Conservation (phyloP, 2,888 invertebrate genomes). For the Cosmia trapezina region DNA sequence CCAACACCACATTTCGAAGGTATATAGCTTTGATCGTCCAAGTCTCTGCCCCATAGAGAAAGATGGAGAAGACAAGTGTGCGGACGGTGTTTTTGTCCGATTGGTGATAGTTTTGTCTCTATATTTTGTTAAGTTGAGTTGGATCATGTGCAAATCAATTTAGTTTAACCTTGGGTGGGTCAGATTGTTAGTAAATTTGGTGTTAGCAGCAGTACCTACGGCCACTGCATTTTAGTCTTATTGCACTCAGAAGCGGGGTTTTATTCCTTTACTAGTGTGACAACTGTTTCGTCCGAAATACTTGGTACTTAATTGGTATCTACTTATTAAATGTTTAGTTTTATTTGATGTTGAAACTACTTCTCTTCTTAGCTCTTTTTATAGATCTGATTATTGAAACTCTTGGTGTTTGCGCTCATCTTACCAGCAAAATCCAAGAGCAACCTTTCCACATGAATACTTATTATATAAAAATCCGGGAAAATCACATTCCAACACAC, state of each 20-base stretch:
- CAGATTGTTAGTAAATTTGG: not conserved
- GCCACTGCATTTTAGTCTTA: not conserved
- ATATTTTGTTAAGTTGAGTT: too few relatives aligned
- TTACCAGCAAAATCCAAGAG: not conserved
- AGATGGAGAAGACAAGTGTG: too few relatives aligned
- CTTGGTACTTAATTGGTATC: too few relatives aligned
- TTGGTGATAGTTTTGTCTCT: too few relatives aligned
- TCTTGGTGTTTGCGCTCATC: not conserved
- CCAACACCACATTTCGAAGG: too few relatives aligned
- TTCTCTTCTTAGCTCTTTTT: too few relatives aligned
- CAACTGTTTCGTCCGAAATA: not conserved
- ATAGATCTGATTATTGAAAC: not conserved
- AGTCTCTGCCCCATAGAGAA: too few relatives aligned
- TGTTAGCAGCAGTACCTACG: not conserved
- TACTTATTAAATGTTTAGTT: too few relatives aligned
- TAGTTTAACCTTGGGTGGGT: not conserved
- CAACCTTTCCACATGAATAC: not conserved
- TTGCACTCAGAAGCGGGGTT: not conserved
- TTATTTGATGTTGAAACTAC: too few relatives aligned
- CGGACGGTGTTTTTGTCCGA: too few relatives aligned
- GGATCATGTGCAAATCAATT: not conserved
- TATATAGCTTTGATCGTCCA: too few relatives aligned
- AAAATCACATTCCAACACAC: not conserved
- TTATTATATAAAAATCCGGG: not conserved
- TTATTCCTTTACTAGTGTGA: not conserved